phyloP scores from a whole-genome alignment of 2,113 vertebrate genomes.

The Tenrec ecaudatus region DNA sequence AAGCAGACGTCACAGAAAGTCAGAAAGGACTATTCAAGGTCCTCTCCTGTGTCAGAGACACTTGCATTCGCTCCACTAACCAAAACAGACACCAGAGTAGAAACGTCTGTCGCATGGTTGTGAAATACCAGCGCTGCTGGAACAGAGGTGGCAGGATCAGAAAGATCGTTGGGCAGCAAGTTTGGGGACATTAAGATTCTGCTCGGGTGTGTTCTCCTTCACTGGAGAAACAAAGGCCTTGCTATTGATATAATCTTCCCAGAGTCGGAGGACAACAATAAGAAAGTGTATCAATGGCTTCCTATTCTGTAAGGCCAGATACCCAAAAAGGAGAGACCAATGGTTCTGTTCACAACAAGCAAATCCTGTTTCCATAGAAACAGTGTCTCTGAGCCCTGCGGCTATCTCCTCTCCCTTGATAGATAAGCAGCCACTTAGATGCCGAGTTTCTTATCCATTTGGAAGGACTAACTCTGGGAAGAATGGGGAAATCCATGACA shows the following conservation, averaged over 20 bases:
- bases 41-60: not conserved
- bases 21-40: not conserved
- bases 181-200: not conserved
- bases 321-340: conserved; percentile 30
- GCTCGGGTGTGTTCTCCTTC: not conserved
- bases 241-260: not conserved
- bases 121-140: not conserved
- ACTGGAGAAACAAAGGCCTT: not conserved
- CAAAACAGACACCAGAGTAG: not conserved
- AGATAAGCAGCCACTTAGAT: conserved; percentile 13
- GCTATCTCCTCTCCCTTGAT: conserved; percentile 37
- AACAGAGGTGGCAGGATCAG: not conserved
- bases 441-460: not conserved
- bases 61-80: no score
- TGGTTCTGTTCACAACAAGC: conserved; percentile 30
- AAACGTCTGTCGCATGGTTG: not conserved
- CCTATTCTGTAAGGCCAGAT: not conserved
- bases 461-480: not conserved
- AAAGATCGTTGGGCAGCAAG: not conserved
- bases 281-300: not conserved
- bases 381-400: conserved; percentile 15
- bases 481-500: not conserved
- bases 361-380: conserved; percentile 79
- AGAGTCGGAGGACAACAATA: not conserved
- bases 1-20: rapidly evolving